Evolutionary conservation across 2,888 invertebrate genomes (phyloP).

Genomic region (Mongoloraphidia duomilia): DNA sequence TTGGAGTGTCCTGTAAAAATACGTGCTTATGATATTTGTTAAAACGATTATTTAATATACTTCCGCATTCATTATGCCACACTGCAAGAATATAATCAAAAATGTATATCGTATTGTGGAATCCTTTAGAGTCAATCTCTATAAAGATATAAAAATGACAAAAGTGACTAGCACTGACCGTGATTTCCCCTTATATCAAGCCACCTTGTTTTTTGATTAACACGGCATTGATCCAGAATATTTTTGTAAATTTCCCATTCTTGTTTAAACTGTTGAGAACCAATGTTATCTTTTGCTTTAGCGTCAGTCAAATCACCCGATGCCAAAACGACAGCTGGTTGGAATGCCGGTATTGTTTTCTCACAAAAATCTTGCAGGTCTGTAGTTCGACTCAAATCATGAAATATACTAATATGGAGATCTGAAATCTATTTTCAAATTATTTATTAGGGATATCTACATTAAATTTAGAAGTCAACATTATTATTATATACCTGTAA

Average conservation of each 20-base stretch:
- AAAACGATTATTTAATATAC: too few relatives aligned
- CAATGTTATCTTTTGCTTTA: constrained; percentile 60
- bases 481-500: constrained; percentile 42
- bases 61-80: too few relatives aligned
- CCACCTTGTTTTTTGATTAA: constrained; percentile 61
- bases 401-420: constrained; percentile 75
- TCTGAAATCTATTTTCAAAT: constrained; percentile 57
- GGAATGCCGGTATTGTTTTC: constrained; percentile 52
- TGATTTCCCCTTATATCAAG: constrained; percentile 86
- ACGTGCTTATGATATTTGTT: too few relatives aligned
- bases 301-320: constrained; percentile 86
- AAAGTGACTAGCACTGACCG: constrained; percentile 37
- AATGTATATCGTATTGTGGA: too few relatives aligned
- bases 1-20: too few relatives aligned
- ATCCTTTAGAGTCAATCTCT: too few relatives aligned
- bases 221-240: constrained; percentile 49
- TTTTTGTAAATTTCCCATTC: constrained; percentile 74
- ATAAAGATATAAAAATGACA: too few relatives aligned
- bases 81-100: too few relatives aligned
- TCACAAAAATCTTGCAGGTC: constrained; percentile 71
- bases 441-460: too few relatives aligned
- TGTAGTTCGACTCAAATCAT: constrained; percentile 55
- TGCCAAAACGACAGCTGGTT: constrained; percentile 64
- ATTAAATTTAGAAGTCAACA: not conserved
- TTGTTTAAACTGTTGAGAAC: constrained; percentile 62